phyloP scores from a whole-genome alignment of 1,140 invertebrate species.

The Pseudomyrmex gracilis region DNA sequence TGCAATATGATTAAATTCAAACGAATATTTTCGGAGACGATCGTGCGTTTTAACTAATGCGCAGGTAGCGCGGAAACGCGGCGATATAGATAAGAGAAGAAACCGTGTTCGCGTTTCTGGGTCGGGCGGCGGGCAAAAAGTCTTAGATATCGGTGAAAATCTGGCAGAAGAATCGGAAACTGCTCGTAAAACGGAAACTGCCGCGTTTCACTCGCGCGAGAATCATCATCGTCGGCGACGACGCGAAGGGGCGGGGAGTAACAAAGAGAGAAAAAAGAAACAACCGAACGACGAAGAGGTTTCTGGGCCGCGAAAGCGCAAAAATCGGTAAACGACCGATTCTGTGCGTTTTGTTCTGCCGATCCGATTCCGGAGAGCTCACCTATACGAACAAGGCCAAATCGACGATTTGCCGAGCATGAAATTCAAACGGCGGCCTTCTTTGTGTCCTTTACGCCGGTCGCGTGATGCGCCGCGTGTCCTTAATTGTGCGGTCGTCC shows the following conservation, averaged over 20 bases:
- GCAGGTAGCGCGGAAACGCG: constrained; percentile 14
- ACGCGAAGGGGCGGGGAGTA: constrained; percentile 35
- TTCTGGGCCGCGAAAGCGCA: constrained; percentile 81
- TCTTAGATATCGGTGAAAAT: constrained; percentile 70
- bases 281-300: constrained; percentile 62
- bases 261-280: constrained; percentile 52
- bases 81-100: constrained; percentile 36
- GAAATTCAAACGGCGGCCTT: constrained; percentile 56
- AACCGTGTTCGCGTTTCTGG: constrained; percentile 62
- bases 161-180: constrained; percentile 66
- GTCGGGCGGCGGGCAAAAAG: constrained; percentile 69
- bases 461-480: constrained; percentile 16
- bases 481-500: constrained; percentile 53
- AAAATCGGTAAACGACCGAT: constrained; percentile 73
- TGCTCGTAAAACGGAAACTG: constrained; percentile 78
- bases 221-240: constrained; percentile 34
- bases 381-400: constrained; percentile 56
- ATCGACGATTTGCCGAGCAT: constrained; percentile 67
- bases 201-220: constrained; percentile 67
- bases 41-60: not conserved
- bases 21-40: too few species aligned
- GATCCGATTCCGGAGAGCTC: constrained; percentile 33
- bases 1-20: too few species aligned
- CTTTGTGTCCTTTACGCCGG: constrained; percentile 51
- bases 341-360: constrained; percentile 10